Percentiles rank a stretch among this genome's conserved stretches.
phyloP scores from a whole-genome alignment of 1,140 invertebrate species.

The Drosophila setifemur region DNA sequence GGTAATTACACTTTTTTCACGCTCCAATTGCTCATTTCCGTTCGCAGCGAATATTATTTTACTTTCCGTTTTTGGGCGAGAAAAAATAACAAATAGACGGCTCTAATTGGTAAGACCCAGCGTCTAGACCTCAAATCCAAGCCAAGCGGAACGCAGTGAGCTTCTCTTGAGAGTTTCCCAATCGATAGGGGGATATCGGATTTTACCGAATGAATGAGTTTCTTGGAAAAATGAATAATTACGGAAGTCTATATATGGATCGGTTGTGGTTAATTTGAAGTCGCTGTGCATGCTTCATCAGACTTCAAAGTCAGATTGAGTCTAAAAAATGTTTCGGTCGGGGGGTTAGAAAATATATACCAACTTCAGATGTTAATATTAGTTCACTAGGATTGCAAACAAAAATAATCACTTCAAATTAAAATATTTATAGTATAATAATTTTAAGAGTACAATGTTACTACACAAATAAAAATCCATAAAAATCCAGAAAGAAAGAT shows the following conservation, averaged over 20 bases:
- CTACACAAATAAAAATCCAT: too few species aligned
- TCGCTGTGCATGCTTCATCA: not conserved
- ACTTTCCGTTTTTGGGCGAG: slow-evolving; percentile 44
- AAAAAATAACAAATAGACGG: slow-evolving; percentile 29
- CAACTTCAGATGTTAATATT: too few species aligned
- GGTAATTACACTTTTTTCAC: slow-evolving; percentile 69
- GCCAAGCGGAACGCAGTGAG: slow-evolving; percentile 31
- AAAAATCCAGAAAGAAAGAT: too few species aligned
- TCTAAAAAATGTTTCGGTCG: not conserved
- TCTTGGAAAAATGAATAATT: not conserved
- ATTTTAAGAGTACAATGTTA: too few species aligned
- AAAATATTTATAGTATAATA: too few species aligned
- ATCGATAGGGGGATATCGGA: not conserved
- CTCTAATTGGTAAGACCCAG: slow-evolving; percentile 15
- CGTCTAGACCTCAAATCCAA: slow-evolving; percentile 14
- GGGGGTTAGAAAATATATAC: not conserved
- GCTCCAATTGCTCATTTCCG: slow-evolving; percentile 77
- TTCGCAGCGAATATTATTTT: slow-evolving; percentile 28
- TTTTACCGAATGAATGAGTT: not conserved
- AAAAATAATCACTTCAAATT: too few species aligned
- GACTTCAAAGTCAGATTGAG: not conserved
- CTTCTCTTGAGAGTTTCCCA: slow-evolving; percentile 24
- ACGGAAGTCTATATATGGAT: not conserved
- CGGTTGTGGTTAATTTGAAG: not conserved
- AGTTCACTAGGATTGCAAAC: too few species aligned